Evolutionary conservation across 2,888 invertebrate species (phyloP), one percentile per base, ranked within the genome.

Genomic region (Pediacus dermestoides): DNA sequence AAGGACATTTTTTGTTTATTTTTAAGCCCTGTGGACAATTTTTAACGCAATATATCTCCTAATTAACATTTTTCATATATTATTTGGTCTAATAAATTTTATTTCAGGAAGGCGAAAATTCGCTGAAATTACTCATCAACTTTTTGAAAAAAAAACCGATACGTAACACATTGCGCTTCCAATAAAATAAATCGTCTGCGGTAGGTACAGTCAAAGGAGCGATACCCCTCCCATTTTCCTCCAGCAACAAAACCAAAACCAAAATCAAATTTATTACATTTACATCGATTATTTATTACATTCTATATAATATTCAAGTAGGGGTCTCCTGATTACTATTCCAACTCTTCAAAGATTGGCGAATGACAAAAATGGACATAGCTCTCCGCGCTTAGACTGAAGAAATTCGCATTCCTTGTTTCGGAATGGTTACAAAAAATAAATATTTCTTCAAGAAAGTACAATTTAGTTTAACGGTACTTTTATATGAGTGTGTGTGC

Each of bases 301-400:
- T 18, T 18, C 21, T 18, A 18, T 18, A 18, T 18, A 18, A n/a
- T 18, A 18, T 7, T n/a, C 21, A 18, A 18, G 21, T 18, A 7
- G 6, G 21, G 21, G n/a, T 6, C 21, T 18, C n/a, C n/a, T n/a
- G 6, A 18, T 18, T 18, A 18, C n/a, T 18, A 18, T 18, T 18
- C 21, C 21, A 18, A 18, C 21, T 18, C n/a, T n/a, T 18, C 21
- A 18, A 18, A 18, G 21, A 18, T 18, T 18, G 21, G 21, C n/a
- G 21, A 18, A 18, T 18, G 21, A 18, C 21, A 18, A 18, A 18
- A 18, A 18, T 18, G 21, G 21, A 18, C 21, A 18, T 18, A 18
- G 21, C 21, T 18, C 21, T 18, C 21, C 21, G 21, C 21, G 21
- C 21, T 18, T 18, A 18, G 21, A 18, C 21, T 18, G n/a, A 18